Conservation (phyloP, 2,113 vertebrate genomes). For the Corvus cornix region DNA sequence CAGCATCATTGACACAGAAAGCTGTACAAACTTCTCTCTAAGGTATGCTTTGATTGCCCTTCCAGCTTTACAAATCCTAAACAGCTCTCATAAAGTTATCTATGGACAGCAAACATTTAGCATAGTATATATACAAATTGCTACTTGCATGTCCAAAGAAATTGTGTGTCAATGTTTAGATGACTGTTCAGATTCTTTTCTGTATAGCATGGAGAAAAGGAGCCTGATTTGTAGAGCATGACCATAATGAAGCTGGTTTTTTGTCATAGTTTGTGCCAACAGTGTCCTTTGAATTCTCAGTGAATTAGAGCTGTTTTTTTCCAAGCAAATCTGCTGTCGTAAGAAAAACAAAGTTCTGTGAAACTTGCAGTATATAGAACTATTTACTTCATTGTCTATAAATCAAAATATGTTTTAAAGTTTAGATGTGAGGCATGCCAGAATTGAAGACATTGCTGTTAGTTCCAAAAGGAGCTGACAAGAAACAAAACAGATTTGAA, state of each 20-base stretch:
- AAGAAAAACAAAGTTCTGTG: neutral
- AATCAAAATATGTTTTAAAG: neutral
- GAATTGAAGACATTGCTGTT: neutral
- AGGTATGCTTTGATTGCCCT: neutral
- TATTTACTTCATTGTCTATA: neutral
- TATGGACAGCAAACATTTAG: neutral
- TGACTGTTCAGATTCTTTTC: neutral
- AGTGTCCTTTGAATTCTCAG: neutral
- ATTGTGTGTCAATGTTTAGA: neutral
- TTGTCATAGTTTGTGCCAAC: neutral
- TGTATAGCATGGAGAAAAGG: neutral
- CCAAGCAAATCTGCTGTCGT: neutral
- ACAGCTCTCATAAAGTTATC: neutral
- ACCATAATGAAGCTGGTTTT: neutral
- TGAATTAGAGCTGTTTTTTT: neutral
- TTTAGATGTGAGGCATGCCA: neutral
- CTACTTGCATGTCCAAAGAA: neutral
- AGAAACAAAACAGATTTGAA: neutral
- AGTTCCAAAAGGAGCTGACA: neutral
- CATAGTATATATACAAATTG: neutral
- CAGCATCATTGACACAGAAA: neutral
- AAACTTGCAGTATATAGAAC: neutral
- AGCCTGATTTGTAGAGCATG: neutral
- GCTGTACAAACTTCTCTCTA: neutral
- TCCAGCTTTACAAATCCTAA: neutral